These are phyloP conservation scores for Apamea epomidion DNA, from an alignment of 2,888 invertebrate genomes.

Conservation along the genomic window DNA sequence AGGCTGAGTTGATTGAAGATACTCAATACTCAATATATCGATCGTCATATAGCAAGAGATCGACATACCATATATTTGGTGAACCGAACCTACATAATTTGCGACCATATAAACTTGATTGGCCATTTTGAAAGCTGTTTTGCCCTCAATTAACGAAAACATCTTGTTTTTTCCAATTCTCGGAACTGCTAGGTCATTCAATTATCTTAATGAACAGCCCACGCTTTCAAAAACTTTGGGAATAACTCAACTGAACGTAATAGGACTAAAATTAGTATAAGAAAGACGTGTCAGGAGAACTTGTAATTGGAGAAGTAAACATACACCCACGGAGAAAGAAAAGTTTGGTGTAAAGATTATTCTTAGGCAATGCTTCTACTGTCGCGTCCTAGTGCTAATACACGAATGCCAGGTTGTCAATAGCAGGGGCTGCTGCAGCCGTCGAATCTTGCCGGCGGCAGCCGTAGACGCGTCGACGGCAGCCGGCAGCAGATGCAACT, in stretches of 20 bases:
- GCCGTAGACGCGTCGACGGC: too few relatives aligned
- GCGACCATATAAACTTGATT: neutral
- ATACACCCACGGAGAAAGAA: constrained; percentile 16
- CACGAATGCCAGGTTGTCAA: too few relatives aligned
- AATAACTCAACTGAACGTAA: constrained; percentile 26
- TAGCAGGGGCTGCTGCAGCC: too few relatives aligned
- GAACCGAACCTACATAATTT: neutral
- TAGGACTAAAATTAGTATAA: constrained; percentile 26
- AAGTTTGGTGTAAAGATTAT: constrained; percentile 34
- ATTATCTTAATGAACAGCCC: constrained; percentile 18
- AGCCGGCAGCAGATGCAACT: too few relatives aligned
- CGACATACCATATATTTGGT: too few relatives aligned
- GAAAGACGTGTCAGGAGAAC: neutral
- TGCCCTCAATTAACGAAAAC: neutral
- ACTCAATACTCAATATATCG: too few relatives aligned
- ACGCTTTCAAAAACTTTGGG: constrained; percentile 30
- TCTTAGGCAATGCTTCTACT: neutral
- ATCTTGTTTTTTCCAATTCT: constrained; percentile 28
- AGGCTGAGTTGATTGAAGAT: too few relatives aligned
- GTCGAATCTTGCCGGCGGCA: too few relatives aligned
- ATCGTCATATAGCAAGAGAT: too few relatives aligned
- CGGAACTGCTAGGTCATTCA: neutral
- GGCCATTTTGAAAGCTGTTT: neutral
- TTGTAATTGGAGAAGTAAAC: constrained; percentile 32
- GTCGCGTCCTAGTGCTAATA: too few relatives aligned